These are phyloP conservation scores for Endomychus coccineus DNA, from an alignment of 2,888 invertebrate genomes.

Conservation along the genomic window DNA sequence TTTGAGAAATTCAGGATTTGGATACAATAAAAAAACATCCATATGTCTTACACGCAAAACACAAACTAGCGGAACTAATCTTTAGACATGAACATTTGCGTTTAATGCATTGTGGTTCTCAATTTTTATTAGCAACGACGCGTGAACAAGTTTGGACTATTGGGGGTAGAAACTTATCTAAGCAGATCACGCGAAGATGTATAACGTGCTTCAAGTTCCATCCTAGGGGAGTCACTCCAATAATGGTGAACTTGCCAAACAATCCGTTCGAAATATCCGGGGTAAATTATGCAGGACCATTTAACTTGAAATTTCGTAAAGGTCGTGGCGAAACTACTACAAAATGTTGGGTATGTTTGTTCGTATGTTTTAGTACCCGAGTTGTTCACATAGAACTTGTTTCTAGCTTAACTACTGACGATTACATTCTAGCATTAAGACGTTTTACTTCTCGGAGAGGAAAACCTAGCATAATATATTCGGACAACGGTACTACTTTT, in stretches of 20 bases:
- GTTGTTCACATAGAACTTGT: slow-evolving; percentile 29
- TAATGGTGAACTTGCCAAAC: slow-evolving; percentile 1
- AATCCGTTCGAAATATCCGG: slow-evolving; percentile 19
- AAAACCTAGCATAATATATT: slow-evolving; percentile 19
- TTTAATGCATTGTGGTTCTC: no score
- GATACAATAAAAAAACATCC: no score
- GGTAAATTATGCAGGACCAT: slow-evolving; percentile 25
- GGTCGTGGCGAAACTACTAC: slow-evolving; percentile 17
- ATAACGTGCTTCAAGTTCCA: no score
- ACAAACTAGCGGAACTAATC: no score
- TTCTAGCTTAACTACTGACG: slow-evolving; percentile 21
- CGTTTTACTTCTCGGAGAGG: slow-evolving; percentile 26
- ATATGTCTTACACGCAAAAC: no score
- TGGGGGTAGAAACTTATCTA: no score
- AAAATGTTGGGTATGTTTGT: no score
- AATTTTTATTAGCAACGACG: no score
- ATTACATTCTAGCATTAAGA: slow-evolving; percentile 23
- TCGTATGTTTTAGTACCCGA: slow-evolving; percentile 23
- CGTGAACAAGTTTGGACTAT: no score
- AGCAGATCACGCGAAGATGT: no score
- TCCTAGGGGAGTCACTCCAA: not conserved
- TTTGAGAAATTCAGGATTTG: no score
- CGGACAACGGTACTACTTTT: slow-evolving; percentile 28
- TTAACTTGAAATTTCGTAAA: slow-evolving; percentile 18
- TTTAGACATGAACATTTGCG: no score